Evolutionary conservation across 2,888 invertebrate genomes (phyloP).

Genomic region (Falcaria lacertinaria): DNA sequence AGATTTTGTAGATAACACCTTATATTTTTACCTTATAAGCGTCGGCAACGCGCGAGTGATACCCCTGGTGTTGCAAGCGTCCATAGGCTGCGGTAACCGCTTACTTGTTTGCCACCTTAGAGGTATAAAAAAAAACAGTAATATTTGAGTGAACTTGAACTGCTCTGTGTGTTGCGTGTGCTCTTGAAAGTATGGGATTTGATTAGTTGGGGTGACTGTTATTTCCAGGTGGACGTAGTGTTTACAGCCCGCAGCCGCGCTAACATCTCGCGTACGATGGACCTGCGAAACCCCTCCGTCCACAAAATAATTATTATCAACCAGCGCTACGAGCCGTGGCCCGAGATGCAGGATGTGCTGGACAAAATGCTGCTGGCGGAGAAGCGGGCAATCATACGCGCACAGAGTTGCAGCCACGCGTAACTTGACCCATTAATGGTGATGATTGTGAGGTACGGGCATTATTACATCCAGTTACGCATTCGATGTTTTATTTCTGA

Average conservation of each 20-base stretch:
- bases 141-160: too few relatives aligned
- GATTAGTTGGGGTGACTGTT: neutral
- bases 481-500: too few relatives aligned
- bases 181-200: too few relatives aligned
- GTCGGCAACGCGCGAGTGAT: too few relatives aligned
- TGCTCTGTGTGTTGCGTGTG: too few relatives aligned
- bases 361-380: slow-evolving; percentile 62
- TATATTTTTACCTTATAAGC: too few relatives aligned
- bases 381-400: slow-evolving; percentile 33
- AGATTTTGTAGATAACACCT: too few relatives aligned
- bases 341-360: slow-evolving; percentile 52
- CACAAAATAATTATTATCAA: slow-evolving; percentile 56
- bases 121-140: too few relatives aligned
- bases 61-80: too few relatives aligned
- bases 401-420: slow-evolving; percentile 32
- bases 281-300: slow-evolving; percentile 50
- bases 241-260: slow-evolving; percentile 40
- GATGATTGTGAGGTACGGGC: neutral
- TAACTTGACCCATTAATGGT: neutral
- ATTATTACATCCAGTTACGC: too few relatives aligned
- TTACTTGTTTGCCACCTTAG: too few relatives aligned
- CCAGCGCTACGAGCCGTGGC: slow-evolving; percentile 66
- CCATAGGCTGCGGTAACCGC: too few relatives aligned
- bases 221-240: slow-evolving; percentile 53
- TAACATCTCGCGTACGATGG: slow-evolving; percentile 59